phyloP scores from a whole-genome alignment of 2,113 vertebrate species.

The Myotis brandtii region DNA sequence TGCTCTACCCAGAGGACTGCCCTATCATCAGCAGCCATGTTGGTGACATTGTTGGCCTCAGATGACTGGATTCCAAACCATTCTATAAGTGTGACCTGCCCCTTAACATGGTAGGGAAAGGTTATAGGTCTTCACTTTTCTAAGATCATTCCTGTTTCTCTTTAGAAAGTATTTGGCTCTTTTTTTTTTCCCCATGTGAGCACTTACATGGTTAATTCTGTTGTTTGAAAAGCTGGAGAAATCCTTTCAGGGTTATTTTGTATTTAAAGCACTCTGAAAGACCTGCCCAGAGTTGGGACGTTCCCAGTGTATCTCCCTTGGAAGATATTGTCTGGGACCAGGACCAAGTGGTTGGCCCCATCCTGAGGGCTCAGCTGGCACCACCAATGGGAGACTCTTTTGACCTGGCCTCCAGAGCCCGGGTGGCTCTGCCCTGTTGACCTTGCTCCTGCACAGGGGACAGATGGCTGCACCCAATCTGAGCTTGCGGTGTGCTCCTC shows the following conservation, averaged over 20 bases:
- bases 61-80: background rate
- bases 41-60: background rate
- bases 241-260: background rate
- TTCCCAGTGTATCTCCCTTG: background rate
- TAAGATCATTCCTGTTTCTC: background rate
- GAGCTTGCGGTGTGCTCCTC: background rate
- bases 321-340: background rate
- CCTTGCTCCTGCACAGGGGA: background rate
- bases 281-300: background rate
- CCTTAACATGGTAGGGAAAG: background rate
- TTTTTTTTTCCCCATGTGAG: background rate
- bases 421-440: background rate
- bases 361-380: background rate
- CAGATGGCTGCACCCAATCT: background rate
- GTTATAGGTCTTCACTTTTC: background rate
- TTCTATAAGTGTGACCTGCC: background rate
- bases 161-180: background rate
- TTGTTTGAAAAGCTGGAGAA: conserved; percentile 14
- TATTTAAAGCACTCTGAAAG: background rate
- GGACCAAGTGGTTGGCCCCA: background rate
- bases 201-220: background rate
- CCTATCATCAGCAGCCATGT: background rate
- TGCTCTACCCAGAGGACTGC: background rate
- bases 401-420: background rate
- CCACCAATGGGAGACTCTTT: background rate